Evolutionary conservation across 2,888 invertebrate genomes (phyloP), one percentile per base, ranked within the genome.

Genomic region (Oxyteleia sp.): DNA sequence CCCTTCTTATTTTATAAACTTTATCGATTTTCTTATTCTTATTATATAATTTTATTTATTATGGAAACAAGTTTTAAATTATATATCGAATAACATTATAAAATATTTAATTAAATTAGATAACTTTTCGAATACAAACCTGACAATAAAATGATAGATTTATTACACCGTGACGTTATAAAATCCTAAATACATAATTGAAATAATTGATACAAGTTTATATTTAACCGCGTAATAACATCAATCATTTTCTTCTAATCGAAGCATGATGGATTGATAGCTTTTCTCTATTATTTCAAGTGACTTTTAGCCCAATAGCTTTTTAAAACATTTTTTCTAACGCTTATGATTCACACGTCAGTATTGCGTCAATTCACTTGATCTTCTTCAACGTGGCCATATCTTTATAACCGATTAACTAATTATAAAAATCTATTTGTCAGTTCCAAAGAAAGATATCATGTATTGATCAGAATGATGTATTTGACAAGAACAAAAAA

Each of bases 261-360:
- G 20, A 63, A 45, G 4, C 16, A 63, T 43, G 47, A 63, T n/a
- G n/a, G 16, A 63, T 47, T 23, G 41, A 23, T 32, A n/a, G 45
- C 8, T 63, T 63, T 63, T 32, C 61, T 64, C 35, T 16, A 35
- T 35, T 47, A 29, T 29, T 26, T 20, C 26, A 16, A 5, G 0
- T 64, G 63, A 49, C 63, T 49, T 64, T 64, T 64, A 61, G 16
- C 47, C 11, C 10, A 64, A 18, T 29, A 20, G 8, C 35, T 64
- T 64, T 64, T 49, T 47, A 32, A 32, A 23, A 5, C 26, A 32
- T 53, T 53, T 53, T 63, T 45, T 63, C 16, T 32, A 29, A 29
- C 23, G 2, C 5, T 16, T 5, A 18, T 63, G 61, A 63, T 47
- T 63, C 61, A 63, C 47, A 18, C 29, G 45, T 45, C 41, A 15